These are phyloP conservation scores for Lamellibrachia luymesi DNA, from an alignment of 1,140 invertebrate genomes.

Conservation along the genomic window DNA sequence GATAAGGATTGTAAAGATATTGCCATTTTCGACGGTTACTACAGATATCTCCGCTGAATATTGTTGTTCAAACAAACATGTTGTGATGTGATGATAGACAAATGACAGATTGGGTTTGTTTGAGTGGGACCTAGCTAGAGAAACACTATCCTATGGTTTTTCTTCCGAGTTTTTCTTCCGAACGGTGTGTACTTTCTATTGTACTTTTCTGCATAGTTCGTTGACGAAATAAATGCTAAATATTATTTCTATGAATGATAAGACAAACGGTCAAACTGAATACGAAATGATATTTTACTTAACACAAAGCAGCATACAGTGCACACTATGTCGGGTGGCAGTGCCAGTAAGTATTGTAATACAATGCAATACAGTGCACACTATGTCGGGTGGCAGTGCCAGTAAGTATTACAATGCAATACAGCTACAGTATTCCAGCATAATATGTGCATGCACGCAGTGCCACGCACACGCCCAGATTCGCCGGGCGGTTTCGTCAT, in stretches of 20 bases:
- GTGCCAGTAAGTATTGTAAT: background rate
- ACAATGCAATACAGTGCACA: background rate
- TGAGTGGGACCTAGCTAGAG: background rate
- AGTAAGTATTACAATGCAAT: background rate
- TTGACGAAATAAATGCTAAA: background rate
- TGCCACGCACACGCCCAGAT: background rate
- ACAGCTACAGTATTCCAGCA: background rate
- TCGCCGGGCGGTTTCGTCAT: background rate
- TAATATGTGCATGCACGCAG: background rate
- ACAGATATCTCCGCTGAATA: too few species aligned
- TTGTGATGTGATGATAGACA: background rate
- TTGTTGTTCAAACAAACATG: background rate
- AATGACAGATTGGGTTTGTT: background rate
- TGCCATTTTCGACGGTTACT: too few species aligned
- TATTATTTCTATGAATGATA: background rate
- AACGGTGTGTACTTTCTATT: background rate
- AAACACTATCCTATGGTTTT: background rate
- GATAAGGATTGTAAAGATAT: too few species aligned
- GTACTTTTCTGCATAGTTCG: background rate
- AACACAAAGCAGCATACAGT: background rate
- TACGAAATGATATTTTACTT: background rate
- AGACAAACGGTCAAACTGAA: background rate
- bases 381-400: background rate
- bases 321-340: background rate
- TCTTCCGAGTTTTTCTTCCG: background rate